Base-by-base conservation (phyloP, 2,888 invertebrate genomes). In the Altica lythri region DNA sequence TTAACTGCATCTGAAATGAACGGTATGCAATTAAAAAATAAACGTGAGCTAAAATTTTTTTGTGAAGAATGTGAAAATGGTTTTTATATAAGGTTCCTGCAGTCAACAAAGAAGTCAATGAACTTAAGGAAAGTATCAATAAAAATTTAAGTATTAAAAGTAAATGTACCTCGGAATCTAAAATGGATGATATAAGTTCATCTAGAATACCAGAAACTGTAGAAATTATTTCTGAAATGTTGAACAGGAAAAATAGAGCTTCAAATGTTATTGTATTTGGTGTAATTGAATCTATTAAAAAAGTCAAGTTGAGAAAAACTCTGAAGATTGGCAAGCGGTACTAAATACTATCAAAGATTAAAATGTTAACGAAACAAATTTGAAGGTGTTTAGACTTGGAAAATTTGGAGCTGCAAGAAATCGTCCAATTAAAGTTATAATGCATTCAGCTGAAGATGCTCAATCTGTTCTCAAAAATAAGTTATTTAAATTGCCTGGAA, bases 21-120 rank as follows among this genome's bases (percentile, higher is more conserved):
- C 4, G 4, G 32, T 13, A 12, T 32, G 32, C n/a, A 32, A 32
- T 32, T 32, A 32, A 32, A 32, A 32, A 32, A 32, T 32, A 32
- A 32, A 32, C 4, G 32, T n/a, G 9, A 32, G 32, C 32, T 32
- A 12, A 32, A 12, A 6, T 32, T 6, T 13, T 6, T 32, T 12
- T 32, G 32, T 32, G 32, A 32, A 13, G 9, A 32, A 12, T 32
- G 32, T 32, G n/a, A 32, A 32, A 32, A 32, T n/a, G 32, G 32
- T 22, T 22, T 22, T 8, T 22, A 4, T 22, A 22, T n/a, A n/a
- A 22, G 8, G 22, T 22, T 4, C 8, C 22, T 5, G 22, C 4
- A 22, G 4, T 22, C 8, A 22, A 5, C 8, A 22, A 22, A 8
- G 4, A 22, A 8, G 22, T 22, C 22, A 22, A 4, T 22, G 8